Evolutionary conservation across 2,797 vertebrate genomes (phyloP).

Genomic region (Premnoplex brunnescens): DNA sequence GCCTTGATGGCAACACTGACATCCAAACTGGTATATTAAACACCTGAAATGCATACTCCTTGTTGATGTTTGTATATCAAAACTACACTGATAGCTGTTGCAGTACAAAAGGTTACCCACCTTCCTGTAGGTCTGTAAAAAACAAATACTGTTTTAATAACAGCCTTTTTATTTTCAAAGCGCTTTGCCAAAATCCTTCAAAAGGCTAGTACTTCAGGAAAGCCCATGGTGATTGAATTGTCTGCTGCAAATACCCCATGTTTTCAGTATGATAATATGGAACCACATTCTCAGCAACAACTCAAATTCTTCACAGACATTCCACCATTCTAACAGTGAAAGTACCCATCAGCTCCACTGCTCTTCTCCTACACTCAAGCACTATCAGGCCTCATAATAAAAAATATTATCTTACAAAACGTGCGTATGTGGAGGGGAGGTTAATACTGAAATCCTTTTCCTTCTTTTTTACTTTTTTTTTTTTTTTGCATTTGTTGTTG

Average conservation of each 20-base stretch:
- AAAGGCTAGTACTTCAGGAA: not conserved
- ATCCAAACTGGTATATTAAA: not conserved
- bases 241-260: not conserved
- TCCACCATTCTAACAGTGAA: not conserved
- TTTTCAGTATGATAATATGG: not conserved
- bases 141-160: not conserved
- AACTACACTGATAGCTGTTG: not conserved
- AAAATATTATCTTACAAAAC: not conserved
- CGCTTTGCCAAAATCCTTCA: not conserved
- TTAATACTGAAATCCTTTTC: not conserved
- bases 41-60: not conserved
- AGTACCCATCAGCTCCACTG: not conserved
- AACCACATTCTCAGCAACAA: not conserved
- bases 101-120: not conserved
- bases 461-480: no score
- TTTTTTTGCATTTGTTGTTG: no score
- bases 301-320: not conserved
- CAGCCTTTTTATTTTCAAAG: not conserved
- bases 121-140: not conserved
- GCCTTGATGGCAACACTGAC: not conserved
- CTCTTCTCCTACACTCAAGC: not conserved
- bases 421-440: fast-evolving
- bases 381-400: not conserved
- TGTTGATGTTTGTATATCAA: not conserved
- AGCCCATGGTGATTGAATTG: not conserved